Base-by-base conservation (phyloP, 2,113 vertebrate genomes). In the Hippolais icterina region DNA sequence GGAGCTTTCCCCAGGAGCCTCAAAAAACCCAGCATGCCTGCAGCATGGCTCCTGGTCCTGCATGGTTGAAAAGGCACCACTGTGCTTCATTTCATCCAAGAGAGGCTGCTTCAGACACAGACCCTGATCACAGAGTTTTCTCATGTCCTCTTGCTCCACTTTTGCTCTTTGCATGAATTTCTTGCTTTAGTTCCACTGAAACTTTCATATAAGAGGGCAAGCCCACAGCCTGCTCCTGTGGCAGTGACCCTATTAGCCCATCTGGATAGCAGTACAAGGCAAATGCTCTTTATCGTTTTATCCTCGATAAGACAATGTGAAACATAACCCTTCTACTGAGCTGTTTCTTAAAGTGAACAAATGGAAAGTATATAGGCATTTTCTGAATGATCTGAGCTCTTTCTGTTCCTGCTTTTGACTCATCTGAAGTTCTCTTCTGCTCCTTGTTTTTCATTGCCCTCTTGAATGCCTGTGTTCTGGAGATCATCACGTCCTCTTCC, bases 31-130 rank as follows among this genome's bases (percentile, higher is more conserved):
- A 59, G 12, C 3, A 4, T 49, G 31, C 20, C 18, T 1, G 2
- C 60, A 50, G 19, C 0, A 1, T 16, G 20, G 19, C 4, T 82
- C 0, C 11, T 6, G 4, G 15, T 52, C 29, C 33, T 81, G 21
- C 6, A 3, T 23, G 19, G 35, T 49, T 5, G 1, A 47, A 46
- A 80, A 72, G n/a, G 10, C 41, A 65, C 15, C 28, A 52, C 2
- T 1, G 4, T 63, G n/a, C 37, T 54, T 82, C 56, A 68, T 9
- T 11, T 56, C 18, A 42, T 33, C 13, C 2, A 1, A 69, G 17
- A 37, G 15, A 74, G 19, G 15, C 23, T 66, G 24, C 15, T 90
- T 29, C 6, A 12, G 33, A 25, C n/a, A 29, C 11, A 54, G 10
- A 60, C 2, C 5, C 7, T 31, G 11, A 60, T 17, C 24, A n/a